Conservation (phyloP, 2,888 invertebrate species). For the Schizotus pectinicornis region DNA sequence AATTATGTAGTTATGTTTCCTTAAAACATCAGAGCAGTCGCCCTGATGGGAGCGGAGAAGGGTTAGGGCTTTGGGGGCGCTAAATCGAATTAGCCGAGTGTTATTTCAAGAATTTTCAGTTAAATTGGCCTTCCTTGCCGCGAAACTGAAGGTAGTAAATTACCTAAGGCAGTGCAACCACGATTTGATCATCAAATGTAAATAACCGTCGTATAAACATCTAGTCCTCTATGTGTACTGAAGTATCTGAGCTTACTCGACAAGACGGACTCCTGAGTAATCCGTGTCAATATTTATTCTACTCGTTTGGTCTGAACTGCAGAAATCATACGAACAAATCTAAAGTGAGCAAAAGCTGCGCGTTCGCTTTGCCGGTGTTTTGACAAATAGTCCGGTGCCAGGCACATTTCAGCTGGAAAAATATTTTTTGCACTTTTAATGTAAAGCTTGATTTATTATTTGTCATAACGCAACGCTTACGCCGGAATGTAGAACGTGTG, state of each 20-base stretch:
- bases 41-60: no score
- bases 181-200: conserved; percentile 31
- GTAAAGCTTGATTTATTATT: no score
- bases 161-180: conserved; percentile 20
- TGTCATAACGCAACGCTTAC: no score
- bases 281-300: conserved; percentile 32
- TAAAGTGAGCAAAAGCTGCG: conserved; percentile 19
- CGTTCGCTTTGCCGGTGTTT: not conserved
- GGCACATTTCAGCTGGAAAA: no score
- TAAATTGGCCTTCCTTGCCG: not conserved
- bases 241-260: conserved; percentile 23
- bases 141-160: conserved; percentile 8
- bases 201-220: conserved; percentile 27
- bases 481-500: no score
- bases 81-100: not conserved
- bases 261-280: conserved; percentile 29
- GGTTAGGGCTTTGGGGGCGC: no score
- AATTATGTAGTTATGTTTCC: no score
- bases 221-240: conserved; percentile 22
- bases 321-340: conserved; percentile 17
- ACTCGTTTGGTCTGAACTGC: conserved; percentile 18
- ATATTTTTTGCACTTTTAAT: no score
- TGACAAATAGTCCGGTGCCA: no score
- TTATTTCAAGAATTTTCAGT: not conserved
- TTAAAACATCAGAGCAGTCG: no score